Base-by-base conservation (phyloP, 2,797 vertebrate species). In the Pseudochirops corinnae region DNA sequence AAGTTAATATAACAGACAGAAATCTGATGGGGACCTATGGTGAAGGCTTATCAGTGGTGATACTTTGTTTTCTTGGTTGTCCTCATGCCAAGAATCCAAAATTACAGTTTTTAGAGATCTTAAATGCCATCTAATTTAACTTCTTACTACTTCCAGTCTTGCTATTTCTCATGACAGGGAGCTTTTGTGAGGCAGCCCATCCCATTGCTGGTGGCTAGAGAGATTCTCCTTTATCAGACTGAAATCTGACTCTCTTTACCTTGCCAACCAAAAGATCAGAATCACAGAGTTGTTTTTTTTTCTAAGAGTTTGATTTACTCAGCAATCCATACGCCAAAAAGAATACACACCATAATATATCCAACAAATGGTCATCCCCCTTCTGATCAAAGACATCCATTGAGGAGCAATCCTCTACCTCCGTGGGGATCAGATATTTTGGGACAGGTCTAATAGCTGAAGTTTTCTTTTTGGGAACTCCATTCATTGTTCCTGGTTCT, bases 41-140 rank as follows among this genome's bases (percentile, higher is more conserved):
- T 55, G 91, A 56, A 39, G 56, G 57, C 92, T 60, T 14, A 24
- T 94, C 46, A 18, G 26, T 93, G 16, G 94, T 90, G 93, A 18
- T 55, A 9, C 87, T 46, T n/a, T 93, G 18, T 55, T 95, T 28
- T 93, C 31, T 52, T 90, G 6, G n/a, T 18, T 94, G 28, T 24
- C n/a, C 55, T 94, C 14, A 4, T 56, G n/a, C 67, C 67, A 46
- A 92, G 91, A 92, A 82, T 82, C 90, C 92, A 90, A 57, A 90
- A 46, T 24, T 82, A 82, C 67, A 92, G 39, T 62, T 91, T 29
- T 93, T 93, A 74, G 90, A 0, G 5, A 90, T 57, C 56, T 74
- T 56, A 26, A 90, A 11, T 50, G 90, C 31, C 31, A 67, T 67
- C 26, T 53, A 46, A 92, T 94, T 14, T 56, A 67, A 0, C 33